Conservation (phyloP, 2,888 invertebrate genomes). For the Ernsta delagoae region DNA sequence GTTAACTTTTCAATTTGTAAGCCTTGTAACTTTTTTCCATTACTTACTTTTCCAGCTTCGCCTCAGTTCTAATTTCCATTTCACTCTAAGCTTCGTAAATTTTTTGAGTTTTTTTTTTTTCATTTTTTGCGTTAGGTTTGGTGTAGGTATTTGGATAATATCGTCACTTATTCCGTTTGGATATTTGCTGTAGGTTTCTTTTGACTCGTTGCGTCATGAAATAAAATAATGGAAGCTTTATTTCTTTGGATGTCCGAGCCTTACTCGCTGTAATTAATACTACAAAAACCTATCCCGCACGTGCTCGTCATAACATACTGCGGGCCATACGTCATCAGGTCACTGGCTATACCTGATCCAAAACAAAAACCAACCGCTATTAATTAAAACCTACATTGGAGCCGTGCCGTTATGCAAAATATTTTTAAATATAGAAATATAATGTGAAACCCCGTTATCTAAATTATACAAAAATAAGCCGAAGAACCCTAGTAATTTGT, state of each 20-base stretch:
- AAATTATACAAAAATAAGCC: slow-evolving; percentile 1
- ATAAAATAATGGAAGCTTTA: slow-evolving; percentile 3
- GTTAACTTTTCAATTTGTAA: too few relatives aligned
- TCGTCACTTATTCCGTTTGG: too few relatives aligned
- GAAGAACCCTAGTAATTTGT: slow-evolving; percentile 13
- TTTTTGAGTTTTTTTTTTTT: too few relatives aligned
- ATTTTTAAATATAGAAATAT: slow-evolving; percentile 12
- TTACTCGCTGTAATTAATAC: slow-evolving; percentile 34
- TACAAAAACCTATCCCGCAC: slow-evolving; percentile 32
- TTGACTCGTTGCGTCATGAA: neutral
- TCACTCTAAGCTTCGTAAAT: too few relatives aligned
- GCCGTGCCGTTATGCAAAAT: neutral
- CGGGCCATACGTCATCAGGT: slow-evolving; percentile 29
- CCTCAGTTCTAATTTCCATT: too few relatives aligned
- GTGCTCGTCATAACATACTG: slow-evolving; percentile 31
- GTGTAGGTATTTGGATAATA: too few relatives aligned
- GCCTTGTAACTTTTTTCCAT: too few relatives aligned
- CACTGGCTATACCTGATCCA: slow-evolving; percentile 27
- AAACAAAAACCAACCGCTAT: slow-evolving; percentile 30
- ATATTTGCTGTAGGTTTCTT: too few relatives aligned
- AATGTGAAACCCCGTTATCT: neutral
- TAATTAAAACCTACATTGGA: slow-evolving; percentile 20
- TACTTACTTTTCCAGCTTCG: too few relatives aligned
- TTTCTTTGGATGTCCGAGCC: slow-evolving; percentile 31
- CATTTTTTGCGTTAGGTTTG: too few relatives aligned